Base-by-base conservation (phyloP, 2,113 vertebrate genomes). In the Calyptommatus sinebrachiatus region DNA sequence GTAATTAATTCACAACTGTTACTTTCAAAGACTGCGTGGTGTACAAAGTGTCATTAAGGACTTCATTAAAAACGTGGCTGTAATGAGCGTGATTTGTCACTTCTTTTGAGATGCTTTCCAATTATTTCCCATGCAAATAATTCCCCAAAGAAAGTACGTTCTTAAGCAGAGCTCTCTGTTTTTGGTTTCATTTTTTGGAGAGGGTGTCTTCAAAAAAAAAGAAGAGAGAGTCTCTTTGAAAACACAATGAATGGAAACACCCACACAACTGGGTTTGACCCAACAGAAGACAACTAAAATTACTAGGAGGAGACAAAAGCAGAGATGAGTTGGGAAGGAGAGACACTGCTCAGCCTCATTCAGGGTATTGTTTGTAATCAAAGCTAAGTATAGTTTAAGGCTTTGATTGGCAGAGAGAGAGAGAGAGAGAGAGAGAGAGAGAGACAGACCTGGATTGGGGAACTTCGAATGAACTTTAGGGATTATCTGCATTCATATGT, bases 31-130 rank as follows among this genome's bases (percentile, higher is more conserved):
- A 79, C 70, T 63, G 73, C 74, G 8, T 35, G 62, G 48, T 26
- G 28, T 77, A 18, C 48, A 63, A 71, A 57, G 68, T 79, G 69
- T 77, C 76, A 35, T 81, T 46, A 46, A 28, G 26, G 73, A 45
- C n/a, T 73, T 83, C n/a, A 78, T 72, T 85, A 76, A 84, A 41
- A 84, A 73, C 18, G 41, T 0, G 71, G 29, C 24, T 1, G 1
- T 71, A 76, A 45, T 28, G 22, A 62, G 76, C 22, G 45, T 61
- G 71, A 41, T 65, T 29, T 73, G 8, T 18, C 50, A 57, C 60
- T 71, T 62, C 66, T 79, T 79, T 31, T 21, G 4, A 81, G 45
- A 76, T 50, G 16, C 10, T 53, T 79, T 81, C 71, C 76, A 75
- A 63, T 46, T 5, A 80, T 81, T 84, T 60, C 1, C 24, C 9